phyloP scores from a whole-genome alignment of 1,140 invertebrate species.

The Trichomalopsis sarcophagae region DNA sequence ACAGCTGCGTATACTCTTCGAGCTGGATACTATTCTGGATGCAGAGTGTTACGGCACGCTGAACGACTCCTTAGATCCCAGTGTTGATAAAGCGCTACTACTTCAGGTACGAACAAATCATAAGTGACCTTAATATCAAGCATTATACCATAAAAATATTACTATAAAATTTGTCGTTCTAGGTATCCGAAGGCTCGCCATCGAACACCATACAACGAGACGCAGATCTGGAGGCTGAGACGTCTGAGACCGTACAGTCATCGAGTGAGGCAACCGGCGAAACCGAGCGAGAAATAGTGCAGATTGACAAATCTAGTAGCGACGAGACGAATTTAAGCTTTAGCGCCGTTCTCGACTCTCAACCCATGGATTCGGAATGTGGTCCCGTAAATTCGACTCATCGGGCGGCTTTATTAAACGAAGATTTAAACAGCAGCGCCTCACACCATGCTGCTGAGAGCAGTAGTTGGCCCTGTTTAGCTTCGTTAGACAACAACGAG shows the following conservation, averaged over 20 bases:
- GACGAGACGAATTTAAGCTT: slow-evolving; percentile 34
- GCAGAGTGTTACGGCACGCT: slow-evolving; percentile 68
- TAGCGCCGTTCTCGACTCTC: slow-evolving; percentile 6
- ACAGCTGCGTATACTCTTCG: slow-evolving; percentile 67
- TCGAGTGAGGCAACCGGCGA: slow-evolving; percentile 52
- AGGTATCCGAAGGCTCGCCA: background rate
- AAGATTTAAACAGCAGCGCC: slow-evolving; percentile 24
- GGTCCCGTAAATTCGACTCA: background rate
- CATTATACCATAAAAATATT: background rate
- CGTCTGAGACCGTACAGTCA: slow-evolving; percentile 43
- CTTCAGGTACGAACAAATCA: slow-evolving; percentile 22
- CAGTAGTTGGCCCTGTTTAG: slow-evolving; percentile 24
- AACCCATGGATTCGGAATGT: background rate
- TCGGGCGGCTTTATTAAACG: background rate
- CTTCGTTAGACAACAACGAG: slow-evolving; percentile 55
- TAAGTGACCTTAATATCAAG: background rate
- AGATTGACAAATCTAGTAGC: slow-evolving; percentile 36
- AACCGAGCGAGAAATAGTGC: slow-evolving; percentile 48
- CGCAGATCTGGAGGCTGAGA: slow-evolving; percentile 43
- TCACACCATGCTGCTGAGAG: background rate
- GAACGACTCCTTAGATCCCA: slow-evolving; percentile 59
- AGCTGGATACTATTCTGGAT: slow-evolving; percentile 70
- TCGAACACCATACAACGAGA: slow-evolving; percentile 40
- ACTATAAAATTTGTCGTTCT: background rate
- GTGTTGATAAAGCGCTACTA: slow-evolving; percentile 24